Evolutionary conservation across 2,113 vertebrate genomes (phyloP).

Genomic region (Ictalurus punctatus): DNA sequence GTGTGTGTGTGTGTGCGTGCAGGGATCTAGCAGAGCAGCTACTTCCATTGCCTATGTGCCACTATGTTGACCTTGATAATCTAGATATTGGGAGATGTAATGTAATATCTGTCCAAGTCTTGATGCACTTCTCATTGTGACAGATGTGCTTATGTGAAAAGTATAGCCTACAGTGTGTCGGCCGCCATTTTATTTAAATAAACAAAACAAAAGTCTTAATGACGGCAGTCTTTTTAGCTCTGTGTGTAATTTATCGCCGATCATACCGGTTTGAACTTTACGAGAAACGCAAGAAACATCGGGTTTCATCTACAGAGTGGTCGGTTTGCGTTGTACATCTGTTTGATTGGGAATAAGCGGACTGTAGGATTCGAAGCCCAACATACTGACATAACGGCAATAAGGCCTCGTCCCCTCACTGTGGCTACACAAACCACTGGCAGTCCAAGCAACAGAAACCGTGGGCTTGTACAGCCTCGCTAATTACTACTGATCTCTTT

Average conservation of each 20-base stretch:
- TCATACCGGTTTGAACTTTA: background rate
- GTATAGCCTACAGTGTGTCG: slow-evolving; percentile 14
- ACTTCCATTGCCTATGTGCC: slow-evolving; percentile 39
- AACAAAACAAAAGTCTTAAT: background rate
- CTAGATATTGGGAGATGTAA: slow-evolving; percentile 24
- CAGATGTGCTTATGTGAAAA: slow-evolving; percentile 18
- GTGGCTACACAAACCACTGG: slow-evolving; percentile 55
- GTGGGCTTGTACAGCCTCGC: slow-evolving; percentile 79
- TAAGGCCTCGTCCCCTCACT: slow-evolving; percentile 37
- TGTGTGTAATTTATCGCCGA: background rate
- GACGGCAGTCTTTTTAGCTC: background rate
- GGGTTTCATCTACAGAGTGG: background rate
- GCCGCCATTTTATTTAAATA: background rate
- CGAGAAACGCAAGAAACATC: background rate
- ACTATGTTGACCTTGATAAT: slow-evolving; percentile 41
- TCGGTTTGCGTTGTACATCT: background rate
- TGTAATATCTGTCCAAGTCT: slow-evolving; percentile 34
- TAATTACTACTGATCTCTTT: slow-evolving; percentile 88
- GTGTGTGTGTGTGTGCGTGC: background rate
- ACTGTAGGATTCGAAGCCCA: slow-evolving; percentile 17
- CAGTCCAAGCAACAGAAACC: slow-evolving; percentile 63
- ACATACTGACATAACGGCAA: slow-evolving; percentile 55
- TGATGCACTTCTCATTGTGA: slow-evolving; percentile 35
- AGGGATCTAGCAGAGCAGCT: slow-evolving; percentile 34
- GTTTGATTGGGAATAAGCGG: background rate